A percentile compares a stretch with the other conserved stretches of the same genome.
Evolutionary conservation across 2,888 invertebrate genomes (phyloP).

Genomic region (Acleris sparsana): DNA sequence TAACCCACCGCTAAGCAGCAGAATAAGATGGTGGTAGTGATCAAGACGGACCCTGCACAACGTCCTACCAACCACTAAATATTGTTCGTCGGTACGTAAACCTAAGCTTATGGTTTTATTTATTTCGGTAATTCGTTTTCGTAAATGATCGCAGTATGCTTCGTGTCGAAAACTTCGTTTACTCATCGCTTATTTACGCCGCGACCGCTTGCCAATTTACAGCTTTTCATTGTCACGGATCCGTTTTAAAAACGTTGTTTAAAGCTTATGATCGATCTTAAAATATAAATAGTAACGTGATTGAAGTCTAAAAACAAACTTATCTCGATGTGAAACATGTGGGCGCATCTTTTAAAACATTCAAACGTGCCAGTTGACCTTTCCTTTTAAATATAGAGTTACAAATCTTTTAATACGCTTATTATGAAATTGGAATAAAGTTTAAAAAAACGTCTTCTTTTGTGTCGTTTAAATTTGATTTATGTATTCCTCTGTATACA

Average conservation of each 20-base stretch:
- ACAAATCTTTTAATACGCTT: constrained; percentile 21
- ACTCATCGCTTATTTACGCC: constrained; percentile 42
- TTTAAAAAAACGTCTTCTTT: constrained; percentile 1
- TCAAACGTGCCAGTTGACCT: constrained; percentile 9
- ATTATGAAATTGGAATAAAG: not conserved
- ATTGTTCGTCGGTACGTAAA: too few relatives aligned
- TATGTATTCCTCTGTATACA: not conserved
- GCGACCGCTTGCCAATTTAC: constrained; percentile 31
- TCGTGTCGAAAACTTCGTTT: constrained; percentile 14
- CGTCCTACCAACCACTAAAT: too few relatives aligned
- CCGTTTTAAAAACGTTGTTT: not conserved
- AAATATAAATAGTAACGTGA: constrained; percentile 4
- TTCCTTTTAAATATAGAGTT: constrained; percentile 23
- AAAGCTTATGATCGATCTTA: not conserved
- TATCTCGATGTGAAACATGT: constrained; percentile 20
- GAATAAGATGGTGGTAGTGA: too few relatives aligned
- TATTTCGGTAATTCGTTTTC: too few relatives aligned
- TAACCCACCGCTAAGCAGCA: too few relatives aligned
- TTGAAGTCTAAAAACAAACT: constrained; percentile 15
- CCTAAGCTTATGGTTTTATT: too few relatives aligned
- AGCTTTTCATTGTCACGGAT: constrained; percentile 37
- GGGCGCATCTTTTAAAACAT: constrained; percentile 4
- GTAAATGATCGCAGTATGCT: constrained; percentile 3
- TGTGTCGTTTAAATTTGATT: constrained; percentile 18
- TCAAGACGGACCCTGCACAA: too few relatives aligned